A percentile compares a stretch with the other conserved stretches of the same genome.
Evolutionary conservation across 2,888 invertebrate genomes (phyloP).

Genomic region (Heliconius charithonia): DNA sequence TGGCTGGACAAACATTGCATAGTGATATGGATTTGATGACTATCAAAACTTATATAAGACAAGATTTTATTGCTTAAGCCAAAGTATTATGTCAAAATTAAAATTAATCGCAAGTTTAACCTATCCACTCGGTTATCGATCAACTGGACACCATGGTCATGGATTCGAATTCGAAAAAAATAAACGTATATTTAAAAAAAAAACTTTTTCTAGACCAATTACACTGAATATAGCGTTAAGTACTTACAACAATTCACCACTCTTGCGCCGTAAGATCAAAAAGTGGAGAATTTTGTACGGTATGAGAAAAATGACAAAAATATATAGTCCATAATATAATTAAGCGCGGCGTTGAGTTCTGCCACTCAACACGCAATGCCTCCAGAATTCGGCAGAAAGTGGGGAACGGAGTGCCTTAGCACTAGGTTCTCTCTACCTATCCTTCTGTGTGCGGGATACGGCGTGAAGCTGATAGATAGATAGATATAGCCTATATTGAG

Average conservation of each 20-base stretch:
- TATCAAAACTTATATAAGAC: neutral
- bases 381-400: too few relatives aligned
- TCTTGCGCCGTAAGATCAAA: neutral
- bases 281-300: neutral
- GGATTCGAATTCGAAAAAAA: neutral
- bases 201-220: too few relatives aligned
- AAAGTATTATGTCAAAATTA: neutral
- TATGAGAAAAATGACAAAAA: neutral
- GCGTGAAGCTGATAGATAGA: too few relatives aligned
- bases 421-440: too few relatives aligned
- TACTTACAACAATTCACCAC: neutral
- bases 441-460: too few relatives aligned
- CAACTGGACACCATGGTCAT: neutral
- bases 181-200: neutral
- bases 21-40: neutral
- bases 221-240: neutral
- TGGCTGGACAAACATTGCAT: conserved; percentile 28
- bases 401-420: too few relatives aligned
- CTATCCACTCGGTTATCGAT: neutral
- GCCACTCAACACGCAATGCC: too few relatives aligned
- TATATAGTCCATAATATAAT: too few relatives aligned
- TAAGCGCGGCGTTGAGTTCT: too few relatives aligned
- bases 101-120: neutral
- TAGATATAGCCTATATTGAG: neutral
- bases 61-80: neutral